phyloP scores from a whole-genome alignment of 30 jellyfish, hydroid and myxozoan species.

The Catostylus mosaicus region DNA sequence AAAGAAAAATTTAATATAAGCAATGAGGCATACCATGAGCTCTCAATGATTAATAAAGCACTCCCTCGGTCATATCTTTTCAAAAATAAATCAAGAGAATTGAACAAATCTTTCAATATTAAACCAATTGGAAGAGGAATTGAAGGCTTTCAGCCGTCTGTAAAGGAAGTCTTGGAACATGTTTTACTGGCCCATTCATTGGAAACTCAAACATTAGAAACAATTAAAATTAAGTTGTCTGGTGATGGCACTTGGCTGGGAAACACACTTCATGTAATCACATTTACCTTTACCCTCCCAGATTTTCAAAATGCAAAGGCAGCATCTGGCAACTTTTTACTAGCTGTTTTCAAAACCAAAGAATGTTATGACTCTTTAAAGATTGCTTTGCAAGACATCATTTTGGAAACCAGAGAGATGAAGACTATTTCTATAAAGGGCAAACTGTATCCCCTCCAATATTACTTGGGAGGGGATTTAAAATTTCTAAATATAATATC shows the following conservation, averaged over 20 bases:
- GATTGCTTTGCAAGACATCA: conserved; percentile 1
- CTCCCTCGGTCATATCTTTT: conserved; percentile 3
- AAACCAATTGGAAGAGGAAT: conserved; percentile 1
- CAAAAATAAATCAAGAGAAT: neutral
- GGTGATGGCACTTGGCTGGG: conserved; percentile 40
- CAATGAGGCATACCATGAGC: conserved; percentile 44
- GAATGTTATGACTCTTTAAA: neutral
- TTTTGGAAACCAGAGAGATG: conserved; percentile 1
- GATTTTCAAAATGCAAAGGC: conserved; percentile 13
- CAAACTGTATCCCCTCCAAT: neutral
- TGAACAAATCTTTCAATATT: neutral
- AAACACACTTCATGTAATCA: neutral
- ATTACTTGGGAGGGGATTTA: conserved; percentile 32
- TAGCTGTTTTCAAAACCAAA: neutral
- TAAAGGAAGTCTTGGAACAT: neutral
- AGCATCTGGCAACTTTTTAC: neutral
- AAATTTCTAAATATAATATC: conserved; percentile 11
- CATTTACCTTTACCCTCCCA: neutral
- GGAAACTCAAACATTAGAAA: neutral
- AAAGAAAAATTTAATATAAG: conserved; percentile 9
- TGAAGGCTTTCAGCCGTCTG: conserved; percentile 7
- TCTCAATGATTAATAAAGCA: neutral
- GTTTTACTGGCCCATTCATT: neutral
- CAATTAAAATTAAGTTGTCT: neutral
- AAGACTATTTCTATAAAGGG: neutral